Evolutionary conservation across 2,113 vertebrate genomes (phyloP), one percentile per base, ranked within the genome.

Genomic region (Nicator chloris): DNA sequence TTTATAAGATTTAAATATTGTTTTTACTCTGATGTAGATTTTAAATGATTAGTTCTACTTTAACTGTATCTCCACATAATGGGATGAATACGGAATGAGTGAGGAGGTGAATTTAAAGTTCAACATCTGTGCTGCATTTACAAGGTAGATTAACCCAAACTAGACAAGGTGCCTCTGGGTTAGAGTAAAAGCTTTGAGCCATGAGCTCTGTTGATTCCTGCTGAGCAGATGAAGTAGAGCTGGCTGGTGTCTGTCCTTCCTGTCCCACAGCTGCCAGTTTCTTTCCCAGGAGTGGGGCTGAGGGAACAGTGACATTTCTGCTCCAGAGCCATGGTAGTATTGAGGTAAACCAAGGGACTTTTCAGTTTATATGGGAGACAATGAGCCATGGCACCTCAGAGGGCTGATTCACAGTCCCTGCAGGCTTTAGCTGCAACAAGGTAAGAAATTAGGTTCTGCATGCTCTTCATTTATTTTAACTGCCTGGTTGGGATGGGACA

Each of bases 181-280:
- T 82, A 85, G 50, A 40, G 18, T 22, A 53, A 56, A n/a, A 82
- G 54, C n/a, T 79, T 37, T 44, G 44, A 69, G 61, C 76, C 50
- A 31, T 5, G 40, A 82, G 9, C 28, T 92, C 18, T 80, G 20
- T 40, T 1, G 5, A 13, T 65, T 82, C 26, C 23, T 82, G 28
- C 59, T 83, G 63, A 40, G 84, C 33, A 91, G 51, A 30, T 65
- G 59, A n/a, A 33, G 33, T n/a, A 7, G 11, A 61, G 72, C n/a
- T 7, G 2, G 8, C 14, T 4, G 4, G 4, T 40, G 21, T 26
- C 75, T 2, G 0, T 80, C 15, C 35, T 81, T 15, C n/a, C 26
- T 64, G 14, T 75, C 19, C 17, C 39, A 84, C 57, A 49, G 22
- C 51, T 84, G 49, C 21, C 33, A 76, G 18, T 9, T 45, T 64